A percentile compares a stretch with the other conserved stretches of the same genome.
These are phyloP conservation scores for Poeciliopsis prolifica DNA, from an alignment of 2,113 vertebrate genomes.

Conservation along the genomic window DNA sequence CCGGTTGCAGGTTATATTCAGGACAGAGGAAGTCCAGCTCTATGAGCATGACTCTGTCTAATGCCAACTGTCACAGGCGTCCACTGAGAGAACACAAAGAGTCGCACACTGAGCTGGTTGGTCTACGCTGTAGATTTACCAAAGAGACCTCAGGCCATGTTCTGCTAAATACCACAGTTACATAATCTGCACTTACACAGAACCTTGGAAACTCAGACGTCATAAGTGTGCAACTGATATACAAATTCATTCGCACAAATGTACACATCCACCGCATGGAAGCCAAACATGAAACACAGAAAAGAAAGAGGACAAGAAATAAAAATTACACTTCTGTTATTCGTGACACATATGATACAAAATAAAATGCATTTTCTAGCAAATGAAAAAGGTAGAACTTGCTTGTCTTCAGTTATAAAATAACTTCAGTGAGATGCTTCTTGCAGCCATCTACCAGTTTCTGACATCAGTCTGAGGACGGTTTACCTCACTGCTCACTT, in stretches of 20 bases:
- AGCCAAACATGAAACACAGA: background rate
- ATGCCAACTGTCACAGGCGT: constrained; percentile 50
- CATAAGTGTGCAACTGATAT: background rate
- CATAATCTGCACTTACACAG: constrained; percentile 22
- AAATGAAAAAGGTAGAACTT: too few relatives aligned
- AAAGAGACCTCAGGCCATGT: constrained; percentile 25
- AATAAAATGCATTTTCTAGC: background rate
- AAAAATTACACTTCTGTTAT: too few relatives aligned
- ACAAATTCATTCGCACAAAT: background rate
- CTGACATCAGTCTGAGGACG: too few relatives aligned
- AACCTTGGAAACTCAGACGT: background rate
- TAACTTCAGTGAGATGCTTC: too few relatives aligned
- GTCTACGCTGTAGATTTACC: constrained; percentile 32
- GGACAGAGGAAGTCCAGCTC: constrained; percentile 20
- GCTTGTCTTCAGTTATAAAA: too few relatives aligned
- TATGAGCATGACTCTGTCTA: constrained; percentile 24
- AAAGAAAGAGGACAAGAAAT: too few relatives aligned
- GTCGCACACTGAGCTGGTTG: constrained; percentile 21
- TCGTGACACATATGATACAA: background rate
- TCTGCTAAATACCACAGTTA: constrained; percentile 58
- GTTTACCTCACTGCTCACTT: background rate
- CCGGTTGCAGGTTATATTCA: constrained; percentile 29
- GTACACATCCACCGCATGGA: background rate
- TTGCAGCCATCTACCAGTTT: too few relatives aligned
- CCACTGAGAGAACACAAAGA: constrained; percentile 10